Percentiles rank a stretch among this genome's conserved stretches.
These are phyloP conservation scores for Pharmacophagus antenor DNA, from an alignment of 2,888 invertebrate genomes.

Conservation along the genomic window DNA sequence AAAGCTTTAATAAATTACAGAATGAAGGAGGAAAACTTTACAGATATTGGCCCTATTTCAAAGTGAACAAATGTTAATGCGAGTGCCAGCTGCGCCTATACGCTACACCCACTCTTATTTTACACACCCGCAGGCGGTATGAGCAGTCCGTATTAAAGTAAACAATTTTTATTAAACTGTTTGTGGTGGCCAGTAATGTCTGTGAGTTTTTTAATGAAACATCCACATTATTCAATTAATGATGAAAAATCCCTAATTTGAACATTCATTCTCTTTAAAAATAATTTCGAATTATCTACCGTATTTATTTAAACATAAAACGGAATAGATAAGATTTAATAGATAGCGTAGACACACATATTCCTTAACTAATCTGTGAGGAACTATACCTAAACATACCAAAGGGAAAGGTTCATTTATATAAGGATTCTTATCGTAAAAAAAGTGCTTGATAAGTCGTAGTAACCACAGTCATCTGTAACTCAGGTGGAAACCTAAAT, in stretches of 20 bases:
- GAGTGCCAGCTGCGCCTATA: constrained; percentile 52
- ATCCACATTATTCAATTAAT: neutral
- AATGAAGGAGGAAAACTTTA: constrained; percentile 56
- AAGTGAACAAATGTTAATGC: constrained; percentile 57
- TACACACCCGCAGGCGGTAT: constrained; percentile 22
- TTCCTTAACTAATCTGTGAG: too few species aligned
- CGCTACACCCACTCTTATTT: constrained; percentile 33
- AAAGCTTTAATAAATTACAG: constrained; percentile 66
- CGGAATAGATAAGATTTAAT: too few species aligned
- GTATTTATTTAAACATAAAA: too few species aligned
- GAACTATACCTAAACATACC: too few species aligned
- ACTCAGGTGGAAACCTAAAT: too few species aligned
- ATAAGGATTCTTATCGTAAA: too few species aligned
- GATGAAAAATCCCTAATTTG: neutral
- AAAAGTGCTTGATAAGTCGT: too few species aligned
- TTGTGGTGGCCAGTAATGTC: constrained; percentile 26
- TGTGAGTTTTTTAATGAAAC: neutral
- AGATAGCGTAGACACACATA: too few species aligned
- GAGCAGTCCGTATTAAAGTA: constrained; percentile 34
- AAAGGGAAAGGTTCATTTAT: too few species aligned
- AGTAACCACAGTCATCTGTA: too few species aligned
- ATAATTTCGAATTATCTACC: neutral
- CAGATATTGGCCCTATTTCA: constrained; percentile 69
- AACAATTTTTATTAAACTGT: constrained; percentile 33
- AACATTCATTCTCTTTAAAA: too few species aligned